A percentile compares a stretch with the other conserved stretches of the same genome.
Conservation (phyloP, 2,797 vertebrate genomes). For the Coranthus polyacanthus region DNA sequence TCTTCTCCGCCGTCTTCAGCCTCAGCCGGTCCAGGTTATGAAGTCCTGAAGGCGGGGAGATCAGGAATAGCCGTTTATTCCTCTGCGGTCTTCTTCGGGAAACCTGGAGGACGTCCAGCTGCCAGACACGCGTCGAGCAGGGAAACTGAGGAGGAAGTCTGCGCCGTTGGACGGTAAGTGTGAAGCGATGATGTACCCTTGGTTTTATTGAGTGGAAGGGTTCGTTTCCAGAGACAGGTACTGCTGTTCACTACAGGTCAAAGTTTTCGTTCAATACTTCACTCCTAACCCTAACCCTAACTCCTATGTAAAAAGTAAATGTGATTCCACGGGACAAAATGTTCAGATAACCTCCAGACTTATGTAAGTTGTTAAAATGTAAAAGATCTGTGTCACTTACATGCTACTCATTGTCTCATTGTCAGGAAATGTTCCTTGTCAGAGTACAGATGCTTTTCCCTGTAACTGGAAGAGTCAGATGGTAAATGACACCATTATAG, state of each 20-base stretch:
- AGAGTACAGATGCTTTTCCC: too few relatives aligned
- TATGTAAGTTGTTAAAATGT: too few relatives aligned
- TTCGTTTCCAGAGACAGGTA: too few relatives aligned
- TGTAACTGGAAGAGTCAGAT: too few relatives aligned
- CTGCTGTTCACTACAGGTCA: too few relatives aligned
- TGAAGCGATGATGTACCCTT: constrained; percentile 5
- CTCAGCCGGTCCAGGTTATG: constrained; percentile 74
- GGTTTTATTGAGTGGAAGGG: background rate
- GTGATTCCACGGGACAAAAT: too few relatives aligned
- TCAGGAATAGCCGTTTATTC: constrained; percentile 82
- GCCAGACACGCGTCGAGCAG: constrained; percentile 46
- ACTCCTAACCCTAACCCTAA: too few relatives aligned
- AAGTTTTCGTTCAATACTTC: too few relatives aligned
- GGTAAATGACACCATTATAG: too few relatives aligned
- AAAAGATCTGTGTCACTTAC: background rate
- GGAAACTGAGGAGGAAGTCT: constrained; percentile 59
- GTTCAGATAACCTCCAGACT: too few relatives aligned
- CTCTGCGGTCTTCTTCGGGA: constrained; percentile 78
- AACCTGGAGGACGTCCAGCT: constrained; percentile 38
- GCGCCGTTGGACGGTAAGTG: constrained; percentile 81
- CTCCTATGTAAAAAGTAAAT: too few relatives aligned
- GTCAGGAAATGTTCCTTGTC: background rate
- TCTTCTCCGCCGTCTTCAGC: constrained; percentile 70
- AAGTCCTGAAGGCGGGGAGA: constrained; percentile 73
- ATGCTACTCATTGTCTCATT: background rate